Percentiles rank a stretch among this genome's conserved stretches.
These are phyloP conservation scores for Callocephalon fimbriatum DNA, from an alignment of 2,113 vertebrate species.

Conservation along the genomic window DNA sequence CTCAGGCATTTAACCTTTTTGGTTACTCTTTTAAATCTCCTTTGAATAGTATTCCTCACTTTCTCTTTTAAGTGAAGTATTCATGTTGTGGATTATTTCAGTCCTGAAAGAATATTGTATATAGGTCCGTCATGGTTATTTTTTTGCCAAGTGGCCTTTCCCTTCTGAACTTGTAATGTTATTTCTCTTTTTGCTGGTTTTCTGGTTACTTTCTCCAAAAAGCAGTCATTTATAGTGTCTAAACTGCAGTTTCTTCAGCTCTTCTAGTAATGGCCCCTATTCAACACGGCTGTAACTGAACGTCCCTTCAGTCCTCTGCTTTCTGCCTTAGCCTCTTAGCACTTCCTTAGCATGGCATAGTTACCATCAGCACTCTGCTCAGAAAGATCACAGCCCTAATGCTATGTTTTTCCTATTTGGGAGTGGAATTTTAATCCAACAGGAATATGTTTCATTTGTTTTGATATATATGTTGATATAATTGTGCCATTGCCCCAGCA, in stretches of 20 bases:
- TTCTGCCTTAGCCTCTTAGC: background rate
- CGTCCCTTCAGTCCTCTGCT: background rate
- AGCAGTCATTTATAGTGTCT: background rate
- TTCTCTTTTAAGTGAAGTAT: background rate
- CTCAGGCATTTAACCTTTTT: background rate
- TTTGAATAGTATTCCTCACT: conserved; percentile 21
- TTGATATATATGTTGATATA: background rate
- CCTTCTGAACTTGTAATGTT: background rate
- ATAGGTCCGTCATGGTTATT: background rate
- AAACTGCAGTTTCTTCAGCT: background rate
- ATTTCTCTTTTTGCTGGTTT: conserved; percentile 14
- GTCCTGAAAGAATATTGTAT: background rate
- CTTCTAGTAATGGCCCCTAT: background rate
- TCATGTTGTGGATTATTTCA: background rate
- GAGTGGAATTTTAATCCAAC: background rate
- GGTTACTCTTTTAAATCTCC: background rate
- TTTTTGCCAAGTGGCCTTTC: background rate
- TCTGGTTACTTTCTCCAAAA: conserved; percentile 14
- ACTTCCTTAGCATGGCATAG: background rate
- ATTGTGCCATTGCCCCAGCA: background rate
- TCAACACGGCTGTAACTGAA: background rate
- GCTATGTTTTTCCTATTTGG: background rate
- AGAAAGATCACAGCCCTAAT: background rate
- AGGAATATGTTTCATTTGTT: background rate
- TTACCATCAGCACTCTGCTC: background rate